Base-by-base conservation (phyloP, 2,113 vertebrate genomes). In the Paramisgurnus dabryanus region DNA sequence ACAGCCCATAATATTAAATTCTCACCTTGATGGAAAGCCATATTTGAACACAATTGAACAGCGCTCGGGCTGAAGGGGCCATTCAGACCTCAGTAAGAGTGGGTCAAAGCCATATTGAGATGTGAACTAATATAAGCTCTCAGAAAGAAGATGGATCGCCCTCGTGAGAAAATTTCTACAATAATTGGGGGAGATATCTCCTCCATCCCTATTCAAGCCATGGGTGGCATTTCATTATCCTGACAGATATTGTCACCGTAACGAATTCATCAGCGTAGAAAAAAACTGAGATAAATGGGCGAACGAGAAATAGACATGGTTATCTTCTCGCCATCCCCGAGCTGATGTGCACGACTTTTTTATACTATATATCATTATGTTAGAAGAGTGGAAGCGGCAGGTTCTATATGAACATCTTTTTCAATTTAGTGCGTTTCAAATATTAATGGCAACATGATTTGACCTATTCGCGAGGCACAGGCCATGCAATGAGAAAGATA, bases 191-290 rank as follows among this genome's bases (percentile, higher is more conserved):
- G 74, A 85, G 90, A 92, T 92, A 92, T 92, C 86, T 89, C 55
- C 89, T 90, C 87, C 91, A 92, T 92, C 93, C 89, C 76, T 87
- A 93, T 92, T 93, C 91, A 85, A 92, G 90, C 91, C 43, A 34
- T 85, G 87, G 87, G 57, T 87, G 92, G 91, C 89, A 91, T 93
- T 96, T 96, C 93, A 95, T 95, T 96, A 96, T 95, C 93, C 91
- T 88, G 86, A 90, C 74, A 90, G 90, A 91, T 84, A 94, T 92
- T 93, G 92, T 93, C 94, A 93, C 90, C 85, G 85, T 94, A 95
- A 95, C 93, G 88, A 95, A 96, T 97, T 96, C 90, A 93, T 95
- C 96, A 96, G 87, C 91, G 87, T 90, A 61, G 63, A 49, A 67
- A 69, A 79, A 70, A 78, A 41, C 55, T 34, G 3, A 95, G 94